A percentile compares a stretch with the other conserved stretches of the same genome.
Conservation (phyloP, 2,113 vertebrate genomes). For the Oryzias curvinotus region DNA sequence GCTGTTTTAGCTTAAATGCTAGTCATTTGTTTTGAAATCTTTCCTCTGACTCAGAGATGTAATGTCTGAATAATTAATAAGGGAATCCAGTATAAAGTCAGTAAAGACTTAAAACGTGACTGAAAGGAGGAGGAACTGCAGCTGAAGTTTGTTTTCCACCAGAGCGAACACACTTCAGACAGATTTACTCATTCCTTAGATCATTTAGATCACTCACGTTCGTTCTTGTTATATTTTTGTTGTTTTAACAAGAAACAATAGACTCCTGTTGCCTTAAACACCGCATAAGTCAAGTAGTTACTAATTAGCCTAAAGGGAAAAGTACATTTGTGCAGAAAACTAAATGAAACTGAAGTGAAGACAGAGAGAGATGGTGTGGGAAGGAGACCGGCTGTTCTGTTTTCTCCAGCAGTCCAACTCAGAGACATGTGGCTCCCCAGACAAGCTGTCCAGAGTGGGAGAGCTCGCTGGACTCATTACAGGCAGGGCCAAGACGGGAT, state of each 20-base stretch:
- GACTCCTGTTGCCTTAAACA: slow-evolving; percentile 58
- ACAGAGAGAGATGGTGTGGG: slow-evolving; percentile 75
- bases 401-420: slow-evolving; percentile 76
- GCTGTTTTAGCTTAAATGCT: too few species aligned
- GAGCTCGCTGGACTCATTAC: slow-evolving; percentile 74
- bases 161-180: slow-evolving; percentile 18
- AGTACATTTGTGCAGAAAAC: slow-evolving; percentile 67
- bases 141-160: slow-evolving; percentile 19
- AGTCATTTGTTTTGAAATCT: too few species aligned
- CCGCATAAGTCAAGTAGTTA: slow-evolving; percentile 53
- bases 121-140: slow-evolving; percentile 2
- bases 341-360: slow-evolving; percentile 68
- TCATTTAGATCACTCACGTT: slow-evolving; percentile 43
- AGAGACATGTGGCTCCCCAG: slow-evolving; percentile 75
- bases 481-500: slow-evolving; percentile 71
- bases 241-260: slow-evolving; percentile 53
- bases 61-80: too few species aligned
- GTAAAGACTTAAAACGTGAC: too few species aligned
- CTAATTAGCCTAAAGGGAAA: slow-evolving; percentile 77
- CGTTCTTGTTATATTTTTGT: slow-evolving; percentile 40
- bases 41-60: too few species aligned
- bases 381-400: slow-evolving; percentile 77
- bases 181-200: slow-evolving; percentile 16
- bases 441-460: slow-evolving; percentile 77
- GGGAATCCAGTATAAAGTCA: too few species aligned